Conservation (phyloP, 2,888 invertebrate genomes). For the Leucophora obtusa region DNA sequence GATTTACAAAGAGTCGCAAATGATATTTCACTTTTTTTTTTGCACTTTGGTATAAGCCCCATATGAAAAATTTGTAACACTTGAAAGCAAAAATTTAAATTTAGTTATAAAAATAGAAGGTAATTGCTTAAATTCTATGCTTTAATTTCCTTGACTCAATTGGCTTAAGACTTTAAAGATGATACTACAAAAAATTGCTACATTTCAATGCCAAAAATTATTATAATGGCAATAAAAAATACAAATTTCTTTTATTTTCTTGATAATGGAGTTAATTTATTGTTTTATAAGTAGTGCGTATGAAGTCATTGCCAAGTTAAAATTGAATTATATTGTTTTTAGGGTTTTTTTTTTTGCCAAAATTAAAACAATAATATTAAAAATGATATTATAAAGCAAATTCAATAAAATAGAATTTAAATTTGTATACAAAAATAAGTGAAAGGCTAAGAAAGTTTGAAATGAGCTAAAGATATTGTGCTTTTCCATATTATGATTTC, state of each 20-base stretch:
- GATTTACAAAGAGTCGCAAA: not conserved
- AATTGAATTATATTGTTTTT: constrained; percentile 23
- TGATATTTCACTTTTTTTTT: not conserved
- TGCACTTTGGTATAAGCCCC: too few relatives aligned
- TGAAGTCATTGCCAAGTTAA: constrained; percentile 35
- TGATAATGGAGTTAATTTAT: constrained; percentile 46
- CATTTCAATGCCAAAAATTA: constrained; percentile 39
- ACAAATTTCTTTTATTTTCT: constrained; percentile 12
- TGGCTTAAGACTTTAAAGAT: constrained; percentile 23
- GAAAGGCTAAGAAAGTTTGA: too few relatives aligned
- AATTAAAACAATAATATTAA: too few relatives aligned
- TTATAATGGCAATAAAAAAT: not conserved
- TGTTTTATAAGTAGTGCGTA: constrained; percentile 42
- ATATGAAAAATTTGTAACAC: not conserved
- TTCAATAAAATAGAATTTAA: too few relatives aligned
- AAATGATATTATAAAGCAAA: too few relatives aligned
- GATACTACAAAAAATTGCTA: not conserved
- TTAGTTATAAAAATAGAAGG: not conserved
- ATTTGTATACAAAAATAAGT: too few relatives aligned
- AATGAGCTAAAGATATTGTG: too few relatives aligned
- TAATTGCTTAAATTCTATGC: too few relatives aligned
- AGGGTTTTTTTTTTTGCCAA: not conserved
- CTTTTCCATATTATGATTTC: too few relatives aligned
- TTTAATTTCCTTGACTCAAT: constrained; percentile 13
- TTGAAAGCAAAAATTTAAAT: not conserved